Base-by-base conservation (phyloP, 2,888 invertebrate species). In the Ectemnius cavifrons region DNA sequence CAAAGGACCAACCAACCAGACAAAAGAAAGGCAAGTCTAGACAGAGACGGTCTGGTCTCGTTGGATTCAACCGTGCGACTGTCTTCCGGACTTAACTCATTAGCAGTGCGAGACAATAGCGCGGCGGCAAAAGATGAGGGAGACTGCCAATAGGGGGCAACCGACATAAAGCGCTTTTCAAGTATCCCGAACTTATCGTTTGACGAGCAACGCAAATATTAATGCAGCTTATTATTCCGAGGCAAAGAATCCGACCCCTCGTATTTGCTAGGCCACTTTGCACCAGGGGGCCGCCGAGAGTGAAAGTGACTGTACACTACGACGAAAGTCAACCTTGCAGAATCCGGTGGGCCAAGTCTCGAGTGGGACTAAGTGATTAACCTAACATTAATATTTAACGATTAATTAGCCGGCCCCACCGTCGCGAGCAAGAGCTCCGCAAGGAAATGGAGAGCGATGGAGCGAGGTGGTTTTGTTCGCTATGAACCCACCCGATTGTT, bases 201-300 rank as follows among this genome's bases (percentile, higher is more conserved):
- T 82, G 80, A 83, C 81, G 73, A 83, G 63, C 77, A 70, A 37
- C 72, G 81, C 81, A 85, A 85, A 85, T 83, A 85, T 84, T 82
- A 83, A 80, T 78, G 74, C 74, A 71, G 84, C 80, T 85, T 85
- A 84, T 84, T 83, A 84, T 77, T 77, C 75, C 67, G 13, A 52
- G 60, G 76, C 73, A 79, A 77, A 82, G 80, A 79, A 78, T 71
- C 73, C 70, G n/a, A 14, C 49, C 64, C 75, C 76, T 70, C 73
- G 37, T 84, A 79, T 82, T 79, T 78, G 78, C 81, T 69, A 74
- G 37, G 75, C 73, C 74, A 70, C 79, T 75, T 80, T 71, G 62
- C 67, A 66, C 72, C 67, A 63, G 65, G 69, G 63, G 66, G 73
- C 75, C 64, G 70, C 6, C 52, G 66, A 76, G 60, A 80, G 76